Base-by-base conservation (phyloP, 2,113 vertebrate species). In the Nestor notabilis region DNA sequence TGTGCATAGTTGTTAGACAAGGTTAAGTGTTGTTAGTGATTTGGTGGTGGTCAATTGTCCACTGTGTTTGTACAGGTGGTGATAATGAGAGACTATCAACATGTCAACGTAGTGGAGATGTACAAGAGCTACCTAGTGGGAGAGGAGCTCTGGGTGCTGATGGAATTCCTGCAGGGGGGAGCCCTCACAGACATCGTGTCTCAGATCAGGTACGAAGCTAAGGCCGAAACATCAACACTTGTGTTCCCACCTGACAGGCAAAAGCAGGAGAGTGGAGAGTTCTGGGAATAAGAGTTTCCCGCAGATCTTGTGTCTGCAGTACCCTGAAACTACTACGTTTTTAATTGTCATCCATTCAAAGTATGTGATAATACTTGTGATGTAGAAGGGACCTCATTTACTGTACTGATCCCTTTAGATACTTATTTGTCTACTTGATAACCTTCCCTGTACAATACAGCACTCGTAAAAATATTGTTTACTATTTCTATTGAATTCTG, bases 71-170 rank as follows among this genome's bases (percentile, higher is more conserved):
- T 74, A n/a, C 96, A 99, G 99, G 99, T 99, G 95, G 99, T 99
- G 91, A 99, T 99, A 94, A 99, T 99, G 99, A 98, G 99, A 87
- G 99, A 99, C 97, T 99, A 99, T 71, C 99, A 99, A 93, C 99
- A 99, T 9, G 98, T 98, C 96, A 99, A 99, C 0, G 99, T 99
- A 9, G 99, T 99, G 97, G 99, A 99, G 98, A 99, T 99, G 99
- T 99, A 99, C 95, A 99, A 99, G 97, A 99, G 99, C 78, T 99
- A 99, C 53, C 98, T 99, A 11, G 99, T 99, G 93, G 99, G 99
- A 69, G 99, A 99, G 96, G 99, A 99, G 95, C 98, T 99, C 85
- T 99, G 99, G 99, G 99, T 99, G 49, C 99, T 99, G 88, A 99
- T 99, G 99, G 99, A 99, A 97, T 99, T 99, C 97, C 98, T 99